phyloP scores from a whole-genome alignment of 2,797 vertebrate species.

The Centropyge bicolor region DNA sequence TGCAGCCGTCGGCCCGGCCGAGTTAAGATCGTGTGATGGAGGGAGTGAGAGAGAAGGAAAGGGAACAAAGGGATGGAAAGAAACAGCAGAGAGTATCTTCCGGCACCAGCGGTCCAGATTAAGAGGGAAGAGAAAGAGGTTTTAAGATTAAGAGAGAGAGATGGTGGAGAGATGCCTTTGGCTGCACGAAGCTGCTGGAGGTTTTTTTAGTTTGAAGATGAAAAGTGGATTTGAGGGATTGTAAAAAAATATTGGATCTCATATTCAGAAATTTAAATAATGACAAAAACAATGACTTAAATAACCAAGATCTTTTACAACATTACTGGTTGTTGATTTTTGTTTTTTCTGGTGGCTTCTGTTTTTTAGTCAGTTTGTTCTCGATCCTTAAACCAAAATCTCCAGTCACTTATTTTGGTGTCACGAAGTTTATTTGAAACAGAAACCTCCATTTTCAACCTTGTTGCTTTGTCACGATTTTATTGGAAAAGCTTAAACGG shows the following conservation, averaged over 20 bases:
- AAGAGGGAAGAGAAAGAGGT: slow-evolving; percentile 14
- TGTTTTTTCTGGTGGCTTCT: neutral
- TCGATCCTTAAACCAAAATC: neutral
- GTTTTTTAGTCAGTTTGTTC: neutral
- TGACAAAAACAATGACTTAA: neutral
- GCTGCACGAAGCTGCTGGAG: slow-evolving; percentile 4
- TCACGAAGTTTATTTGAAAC: neutral
- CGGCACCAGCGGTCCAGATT: slow-evolving; percentile 23
- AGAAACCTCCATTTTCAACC: neutral
- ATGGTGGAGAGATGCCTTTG: slow-evolving; percentile 22
- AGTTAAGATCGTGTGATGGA: slow-evolving; percentile 25
- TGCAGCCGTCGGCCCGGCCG: slow-evolving; percentile 27
- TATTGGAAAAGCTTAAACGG: neutral
- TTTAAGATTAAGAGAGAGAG: slow-evolving; percentile 7
- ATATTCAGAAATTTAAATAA: neutral
- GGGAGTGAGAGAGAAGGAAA: slow-evolving; percentile 12
- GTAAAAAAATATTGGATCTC: neutral
- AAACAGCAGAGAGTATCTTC: slow-evolving; percentile 12
- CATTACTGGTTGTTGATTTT: neutral
- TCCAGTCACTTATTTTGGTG: neutral
- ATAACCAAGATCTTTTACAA: too few relatives aligned
- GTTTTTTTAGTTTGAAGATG: neutral
- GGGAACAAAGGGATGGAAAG: slow-evolving; percentile 8
- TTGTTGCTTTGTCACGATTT: neutral
- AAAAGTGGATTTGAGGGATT: slow-evolving; percentile 3